Base-by-base conservation (phyloP, 2,113 vertebrate species). In the Lepidothrix coronata region DNA sequence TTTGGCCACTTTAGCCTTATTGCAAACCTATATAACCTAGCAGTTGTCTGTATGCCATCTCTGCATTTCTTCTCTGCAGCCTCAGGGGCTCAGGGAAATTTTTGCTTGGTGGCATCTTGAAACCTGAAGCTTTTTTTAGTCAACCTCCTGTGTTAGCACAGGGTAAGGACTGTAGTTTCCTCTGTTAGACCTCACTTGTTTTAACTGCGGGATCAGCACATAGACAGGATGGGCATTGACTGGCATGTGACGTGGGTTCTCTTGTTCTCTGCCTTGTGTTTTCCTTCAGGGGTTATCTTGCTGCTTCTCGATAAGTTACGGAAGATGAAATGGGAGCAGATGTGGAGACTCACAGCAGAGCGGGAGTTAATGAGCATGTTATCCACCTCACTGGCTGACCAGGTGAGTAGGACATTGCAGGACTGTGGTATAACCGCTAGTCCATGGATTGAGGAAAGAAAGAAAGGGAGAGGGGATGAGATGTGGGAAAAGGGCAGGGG, bases 311-410 rank as follows among this genome's bases (percentile, higher is more conserved):
- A 99, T 93, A 99, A 99, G 89, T 96, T 99, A 37, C 97, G 99
- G 92, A 99, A 99, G 97, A 99, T 99, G 97, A 98, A 99, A 59
- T 99, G 99, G 99, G 99, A 99, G 90, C 99, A 99, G 98, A 99
- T 99, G 99, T 99, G 99, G 99, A 98, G 99, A 59, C 97, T 99
- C 88, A 99, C 99, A 0, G 99, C 99, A 4, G 99, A 99, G 96
- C 97, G 99, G 52, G 99, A 99, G 87, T 98, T 99, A 41, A 99
- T 99, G 99, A 99, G 99, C 97, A 99, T 99, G 99, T 97, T 99
- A 3, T 99, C 99, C 66, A 99, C 99, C 9, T 99, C 99, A 13
- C 96, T 99, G 93, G 99, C 99, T 70, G 99, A 99, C 97, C 99
- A 99, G 99, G 99, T 99, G 87, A 97, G 95, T 52, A 28, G 21